Evolutionary conservation across 2,888 invertebrate genomes (phyloP), one percentile per base, ranked within the genome.

Genomic region (Tromatobia lineatoria): DNA sequence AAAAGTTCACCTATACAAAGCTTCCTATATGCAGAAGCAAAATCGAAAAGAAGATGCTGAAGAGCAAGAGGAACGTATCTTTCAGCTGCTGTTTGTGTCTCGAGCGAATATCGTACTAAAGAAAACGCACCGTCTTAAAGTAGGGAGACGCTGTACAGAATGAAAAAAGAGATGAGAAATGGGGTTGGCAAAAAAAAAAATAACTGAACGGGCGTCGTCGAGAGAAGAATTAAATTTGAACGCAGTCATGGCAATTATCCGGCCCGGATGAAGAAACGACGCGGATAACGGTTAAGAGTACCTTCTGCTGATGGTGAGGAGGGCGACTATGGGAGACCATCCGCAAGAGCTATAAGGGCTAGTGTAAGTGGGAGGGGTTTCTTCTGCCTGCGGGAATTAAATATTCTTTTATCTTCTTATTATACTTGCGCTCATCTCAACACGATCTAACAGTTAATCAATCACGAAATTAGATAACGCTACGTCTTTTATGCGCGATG

Each of bases 331-430:
- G 29, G 64, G 76, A 84, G 78, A 74, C 29, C 75, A 64, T 81
- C 45, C 38, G 78, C n/a, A 45, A 57, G 64, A 74, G 70, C 50
- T 66, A 38, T 38, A 45, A 75, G 76, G 47, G 73, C 74, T 61
- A 47, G 61, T 85, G 84, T 81, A 86, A 67, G 82, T 82, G 87
- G 86, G 82, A 54, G 73, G 85, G 85, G 82, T 10, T 38, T 38
- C 80, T 75, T 85, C 86, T 89, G 90, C 89, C 91, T 86, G 85
- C 86, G 88, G 86, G 89, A 91, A 91, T 91, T 90, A 91, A 90
- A 87, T 86, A 89, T 90, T 91, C 90, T 91, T 91, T 91, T 90
- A 90, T 91, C 91, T 91, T 91, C 84, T 89, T 87, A 87, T 88
- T 86, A 81, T 61, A 54, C 90, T 90, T 85, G 38, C 38, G 42